Evolutionary conservation across 2,888 invertebrate genomes (phyloP), one percentile per base, ranked within the genome.

Genomic region (Ernsta delagoae): DNA sequence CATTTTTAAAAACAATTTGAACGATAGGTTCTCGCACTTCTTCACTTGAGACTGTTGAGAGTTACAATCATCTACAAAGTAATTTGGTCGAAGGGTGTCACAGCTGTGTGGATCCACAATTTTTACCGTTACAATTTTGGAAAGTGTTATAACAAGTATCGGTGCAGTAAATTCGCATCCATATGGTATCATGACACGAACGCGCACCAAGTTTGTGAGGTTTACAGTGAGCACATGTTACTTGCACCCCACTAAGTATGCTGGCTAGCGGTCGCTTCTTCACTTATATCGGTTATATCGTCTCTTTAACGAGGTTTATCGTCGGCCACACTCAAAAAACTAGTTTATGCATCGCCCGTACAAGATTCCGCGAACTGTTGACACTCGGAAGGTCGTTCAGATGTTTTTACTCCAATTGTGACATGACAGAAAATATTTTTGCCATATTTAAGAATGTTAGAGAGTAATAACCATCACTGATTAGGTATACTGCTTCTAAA

Each of bases 271-370:
- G 66, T 67, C 60, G 66, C 59, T 59, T 60, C 66, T 67, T 67
- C 66, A 67, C 59, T 66, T 66, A 54, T 66, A 66, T 66, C 60
- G 66, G 66, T 61, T 67, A 45, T 67, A 67, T 59, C 36, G 66
- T 45, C 53, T 31, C 60, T 54, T 61, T 67, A 67, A 67, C 60
- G 61, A 67, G 67, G 67, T 67, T 67, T 67, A 67, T 67, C 67
- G 67, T 67, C 67, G n/a, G 31, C 66, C 16, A 43, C 45, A 45
- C 54, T 61, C 61, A 61, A 67, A 67, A 63, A 67, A 61, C 67
- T 67, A 67, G 67, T 67, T 67, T 61, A 67, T 67, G 67, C 36
- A 56, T 61, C 43, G 60, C 65, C 41, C 34, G 61, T 61, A 54
- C 67, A 7, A 67, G 60, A 56, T 67, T 61, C 16, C 11, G 34